Conservation (phyloP, 2,797 vertebrate genomes). For the Micropoecilia bifurca region DNA sequence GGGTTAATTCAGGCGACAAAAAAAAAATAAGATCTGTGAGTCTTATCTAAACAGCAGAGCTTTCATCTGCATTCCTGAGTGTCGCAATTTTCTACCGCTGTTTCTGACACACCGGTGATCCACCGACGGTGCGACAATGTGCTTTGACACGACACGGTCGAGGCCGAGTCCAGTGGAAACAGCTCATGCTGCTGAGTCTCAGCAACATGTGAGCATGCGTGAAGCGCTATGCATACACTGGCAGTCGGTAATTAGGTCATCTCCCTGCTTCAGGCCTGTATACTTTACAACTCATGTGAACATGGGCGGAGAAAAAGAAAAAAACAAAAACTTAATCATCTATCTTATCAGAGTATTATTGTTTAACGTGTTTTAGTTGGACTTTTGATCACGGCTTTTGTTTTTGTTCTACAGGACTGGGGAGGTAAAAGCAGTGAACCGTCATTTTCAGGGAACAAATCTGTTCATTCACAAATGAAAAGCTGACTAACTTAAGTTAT, state of each 20-base stretch:
- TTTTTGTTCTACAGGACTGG: background rate
- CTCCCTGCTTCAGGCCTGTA: conserved; percentile 29
- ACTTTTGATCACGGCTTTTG: background rate
- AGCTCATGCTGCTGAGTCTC: conserved; percentile 17
- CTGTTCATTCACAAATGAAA: background rate
- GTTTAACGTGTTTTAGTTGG: background rate
- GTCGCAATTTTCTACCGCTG: background rate
- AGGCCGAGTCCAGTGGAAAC: conserved; percentile 54
- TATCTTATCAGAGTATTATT: background rate
- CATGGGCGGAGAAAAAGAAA: background rate
- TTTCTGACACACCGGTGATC: conserved; percentile 26
- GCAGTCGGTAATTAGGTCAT: conserved; percentile 54
- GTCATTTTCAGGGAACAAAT: background rate
- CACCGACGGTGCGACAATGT: conserved; percentile 39
- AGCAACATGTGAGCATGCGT: conserved; percentile 11
- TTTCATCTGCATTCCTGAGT: conserved; percentile 19
- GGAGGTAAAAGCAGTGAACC: background rate
- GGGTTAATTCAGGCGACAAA: background rate
- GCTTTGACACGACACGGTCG: conserved; percentile 43
- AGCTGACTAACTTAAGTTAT: background rate
- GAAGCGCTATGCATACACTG: conserved; percentile 10
- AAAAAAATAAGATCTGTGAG: background rate
- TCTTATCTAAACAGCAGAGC: conserved; percentile 15
- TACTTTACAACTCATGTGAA: background rate
- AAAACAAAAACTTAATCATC: background rate